Percentiles rank a stretch among this genome's conserved stretches.
Evolutionary conservation across 2,888 invertebrate species (phyloP).

Genomic region (Brachyptera putata): DNA sequence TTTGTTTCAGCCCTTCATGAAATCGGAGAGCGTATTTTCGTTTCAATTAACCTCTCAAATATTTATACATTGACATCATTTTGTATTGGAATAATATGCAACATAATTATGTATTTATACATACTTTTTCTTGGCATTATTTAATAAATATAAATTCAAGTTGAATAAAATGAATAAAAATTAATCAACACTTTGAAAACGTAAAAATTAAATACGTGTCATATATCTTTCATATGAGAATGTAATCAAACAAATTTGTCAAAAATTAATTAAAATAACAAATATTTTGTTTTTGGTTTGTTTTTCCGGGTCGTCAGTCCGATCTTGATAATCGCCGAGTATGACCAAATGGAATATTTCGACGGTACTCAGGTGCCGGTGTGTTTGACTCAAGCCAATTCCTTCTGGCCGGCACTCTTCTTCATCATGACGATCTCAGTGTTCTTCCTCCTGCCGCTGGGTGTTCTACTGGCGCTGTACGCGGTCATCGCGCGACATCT

Average conservation of each 20-base stretch:
- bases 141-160: background rate
- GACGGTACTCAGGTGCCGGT: slow-evolving; percentile 68
- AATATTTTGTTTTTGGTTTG: slow-evolving; percentile 14
- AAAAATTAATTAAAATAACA: background rate
- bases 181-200: background rate
- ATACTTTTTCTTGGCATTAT: too few relatives aligned
- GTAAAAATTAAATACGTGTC: background rate
- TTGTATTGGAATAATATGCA: too few relatives aligned
- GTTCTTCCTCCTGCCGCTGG: slow-evolving; percentile 76
- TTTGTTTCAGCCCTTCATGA: too few relatives aligned
- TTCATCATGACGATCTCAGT: slow-evolving; percentile 67
- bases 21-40: too few relatives aligned
- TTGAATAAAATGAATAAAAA: too few relatives aligned
- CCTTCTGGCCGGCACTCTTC: slow-evolving; percentile 74
- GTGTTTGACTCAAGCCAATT: slow-evolving; percentile 75
- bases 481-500: slow-evolving; percentile 79
- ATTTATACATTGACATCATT: too few relatives aligned
- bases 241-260: background rate
- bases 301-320: slow-evolving; percentile 39
- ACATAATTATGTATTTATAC: too few relatives aligned
- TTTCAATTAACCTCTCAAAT: too few relatives aligned
- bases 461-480: slow-evolving; percentile 75
- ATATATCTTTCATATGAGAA: background rate
- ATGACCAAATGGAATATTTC: slow-evolving; percentile 60
- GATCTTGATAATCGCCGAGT: slow-evolving; percentile 56